Conservation (phyloP, 92 coral and sea anemone genomes). For the Scolanthus callimorphus region DNA sequence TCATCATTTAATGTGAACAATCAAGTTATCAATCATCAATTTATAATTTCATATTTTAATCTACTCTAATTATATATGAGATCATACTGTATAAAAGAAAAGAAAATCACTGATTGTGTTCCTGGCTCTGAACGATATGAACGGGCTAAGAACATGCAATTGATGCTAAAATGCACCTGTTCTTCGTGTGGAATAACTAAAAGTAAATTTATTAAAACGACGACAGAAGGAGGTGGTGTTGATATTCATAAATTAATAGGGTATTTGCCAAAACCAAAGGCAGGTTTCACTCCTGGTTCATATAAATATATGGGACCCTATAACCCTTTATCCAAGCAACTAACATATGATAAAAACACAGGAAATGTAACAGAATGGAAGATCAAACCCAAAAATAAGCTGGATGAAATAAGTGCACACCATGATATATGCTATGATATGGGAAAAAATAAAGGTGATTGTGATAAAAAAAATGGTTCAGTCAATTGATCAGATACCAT, state of each 20-base stretch:
- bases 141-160: too few relatives aligned
- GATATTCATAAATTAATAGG: constrained; percentile 8
- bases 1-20: too few relatives aligned
- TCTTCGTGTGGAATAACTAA: too few relatives aligned
- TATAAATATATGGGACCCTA: constrained; percentile 3
- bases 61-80: too few relatives aligned
- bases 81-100: too few relatives aligned
- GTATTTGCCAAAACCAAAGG: constrained; percentile 4
- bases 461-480: constrained; percentile 17
- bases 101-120: too few relatives aligned
- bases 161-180: too few relatives aligned
- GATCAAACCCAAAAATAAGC: not conserved
- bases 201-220: too few relatives aligned
- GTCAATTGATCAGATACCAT: constrained; percentile 10
- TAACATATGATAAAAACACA: constrained; percentile 5
- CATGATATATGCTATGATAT: constrained; percentile 11
- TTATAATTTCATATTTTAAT: too few relatives aligned
- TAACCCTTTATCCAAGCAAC: constrained; percentile 16
- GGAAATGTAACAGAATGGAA: not conserved
- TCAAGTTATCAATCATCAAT: too few relatives aligned
- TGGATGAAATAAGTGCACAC: constrained; percentile 4
- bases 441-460: constrained; percentile 6
- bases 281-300: constrained; percentile 10
- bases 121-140: too few relatives aligned
- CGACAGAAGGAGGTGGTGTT: not conserved